Percentiles rank a stretch among this genome's conserved stretches.
These are phyloP conservation scores for Neosilurus hyrtlii DNA, from an alignment of 2,797 vertebrate species.

Conservation along the genomic window DNA sequence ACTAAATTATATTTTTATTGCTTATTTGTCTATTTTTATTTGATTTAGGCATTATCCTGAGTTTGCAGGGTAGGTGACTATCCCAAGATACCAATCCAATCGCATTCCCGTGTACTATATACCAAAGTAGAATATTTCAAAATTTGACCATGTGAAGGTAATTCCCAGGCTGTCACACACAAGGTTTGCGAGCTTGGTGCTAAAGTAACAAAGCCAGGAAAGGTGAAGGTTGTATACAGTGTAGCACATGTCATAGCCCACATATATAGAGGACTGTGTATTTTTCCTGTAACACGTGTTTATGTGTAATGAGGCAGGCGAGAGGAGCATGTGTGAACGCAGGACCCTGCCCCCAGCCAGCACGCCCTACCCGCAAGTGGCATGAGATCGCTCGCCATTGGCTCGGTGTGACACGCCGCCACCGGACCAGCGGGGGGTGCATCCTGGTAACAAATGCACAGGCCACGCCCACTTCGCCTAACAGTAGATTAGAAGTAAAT, in stretches of 20 bases:
- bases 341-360: slow-evolving; percentile 64
- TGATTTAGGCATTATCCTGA: too few species aligned
- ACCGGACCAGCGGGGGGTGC: slow-evolving; percentile 71
- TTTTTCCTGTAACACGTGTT: slow-evolving; percentile 65
- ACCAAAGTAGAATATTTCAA: neutral
- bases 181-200: neutral
- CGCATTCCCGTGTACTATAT: neutral
- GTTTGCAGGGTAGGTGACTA: too few species aligned
- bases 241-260: slow-evolving; percentile 17
- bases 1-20: too few species aligned
- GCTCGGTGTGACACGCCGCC: slow-evolving; percentile 74
- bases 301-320: slow-evolving; percentile 70
- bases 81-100: too few species aligned
- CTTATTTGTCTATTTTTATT: too few species aligned
- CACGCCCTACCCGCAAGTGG: slow-evolving; percentile 73
- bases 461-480: slow-evolving; percentile 30
- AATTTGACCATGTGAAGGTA: neutral
- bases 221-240: neutral
- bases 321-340: slow-evolving; percentile 65
- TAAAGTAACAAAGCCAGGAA: neutral
- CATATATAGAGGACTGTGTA: slow-evolving; percentile 33
- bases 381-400: slow-evolving; percentile 77
- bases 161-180: neutral
- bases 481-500: slow-evolving; percentile 7
- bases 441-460: slow-evolving; percentile 73